These are phyloP conservation scores for Caracal caracal DNA, from an alignment of 2,113 vertebrate species.

Conservation along the genomic window DNA sequence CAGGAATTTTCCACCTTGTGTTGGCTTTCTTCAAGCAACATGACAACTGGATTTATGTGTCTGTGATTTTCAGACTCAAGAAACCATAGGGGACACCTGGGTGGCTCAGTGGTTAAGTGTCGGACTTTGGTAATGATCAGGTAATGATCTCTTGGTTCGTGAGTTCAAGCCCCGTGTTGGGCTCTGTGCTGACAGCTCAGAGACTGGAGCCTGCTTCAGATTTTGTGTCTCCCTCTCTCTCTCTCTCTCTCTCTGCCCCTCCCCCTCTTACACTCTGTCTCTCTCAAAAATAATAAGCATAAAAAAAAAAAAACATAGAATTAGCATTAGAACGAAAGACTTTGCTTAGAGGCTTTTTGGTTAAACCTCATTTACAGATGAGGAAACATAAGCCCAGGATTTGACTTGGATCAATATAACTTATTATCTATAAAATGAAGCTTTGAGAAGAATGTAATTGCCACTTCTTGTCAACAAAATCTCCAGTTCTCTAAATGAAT, in stretches of 20 bases:
- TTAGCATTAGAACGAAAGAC: background rate
- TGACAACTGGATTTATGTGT: background rate
- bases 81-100: background rate
- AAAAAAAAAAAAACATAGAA: background rate
- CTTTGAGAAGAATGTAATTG: conserved; percentile 19
- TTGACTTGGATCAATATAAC: background rate
- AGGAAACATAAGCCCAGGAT: background rate
- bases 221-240: no score
- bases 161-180: no score
- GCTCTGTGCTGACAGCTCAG: no score
- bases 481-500: background rate
- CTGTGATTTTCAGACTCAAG: background rate
- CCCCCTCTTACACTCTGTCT: no score
- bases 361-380: conserved; percentile 36
- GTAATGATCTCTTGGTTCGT: no score
- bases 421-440: conserved; percentile 4
- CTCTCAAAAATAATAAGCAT: no score
- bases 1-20: background rate
- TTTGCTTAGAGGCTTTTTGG: conserved; percentile 21
- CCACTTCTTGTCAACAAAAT: background rate
- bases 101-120: no score
- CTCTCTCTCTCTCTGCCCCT: no score
- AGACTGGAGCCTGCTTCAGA: no score
- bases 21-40: background rate
- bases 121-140: no score